Evolutionary conservation across 2,797 vertebrate species (phyloP).

Genomic region (Sebastes melanostomus): DNA sequence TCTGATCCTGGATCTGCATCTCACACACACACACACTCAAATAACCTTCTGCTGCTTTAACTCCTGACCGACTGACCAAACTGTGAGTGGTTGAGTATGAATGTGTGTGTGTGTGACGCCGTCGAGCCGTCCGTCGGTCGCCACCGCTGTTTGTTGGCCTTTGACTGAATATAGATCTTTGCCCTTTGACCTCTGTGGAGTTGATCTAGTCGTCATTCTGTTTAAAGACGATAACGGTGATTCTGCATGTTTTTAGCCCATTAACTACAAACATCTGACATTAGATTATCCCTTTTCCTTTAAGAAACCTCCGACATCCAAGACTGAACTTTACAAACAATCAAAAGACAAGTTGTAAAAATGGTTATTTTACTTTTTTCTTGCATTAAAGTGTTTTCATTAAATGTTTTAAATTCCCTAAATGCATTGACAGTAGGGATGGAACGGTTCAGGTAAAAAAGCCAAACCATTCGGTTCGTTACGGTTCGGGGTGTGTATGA

Average conservation of each 20-base stretch:
- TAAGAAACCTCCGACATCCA: not conserved
- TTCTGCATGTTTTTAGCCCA: conserved; percentile 10
- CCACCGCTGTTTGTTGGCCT: conserved; percentile 15
- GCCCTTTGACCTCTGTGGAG: not conserved
- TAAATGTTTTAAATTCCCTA: not conserved
- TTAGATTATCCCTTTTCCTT: not conserved
- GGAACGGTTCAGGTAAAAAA: too few species aligned
- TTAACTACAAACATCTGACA: not conserved
- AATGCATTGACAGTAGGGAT: not conserved
- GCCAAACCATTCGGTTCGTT: too few species aligned
- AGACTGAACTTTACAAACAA: not conserved
- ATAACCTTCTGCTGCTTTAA: conserved; percentile 27
- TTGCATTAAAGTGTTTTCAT: not conserved
- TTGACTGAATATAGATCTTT: conserved; percentile 39
- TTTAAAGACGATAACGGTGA: conserved; percentile 2
- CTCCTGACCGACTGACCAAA: conserved; percentile 37
- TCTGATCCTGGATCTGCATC: conserved; percentile 58
- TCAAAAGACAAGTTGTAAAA: too few species aligned
- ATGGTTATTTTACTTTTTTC: not conserved
- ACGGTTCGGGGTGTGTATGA: too few species aligned
- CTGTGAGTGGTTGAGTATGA: conserved; percentile 66
- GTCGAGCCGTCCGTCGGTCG: not conserved
- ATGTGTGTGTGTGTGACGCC: not conserved
- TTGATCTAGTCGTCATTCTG: not conserved
- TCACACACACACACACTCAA: conserved; percentile 5